These are phyloP conservation scores for Oopsacas minuta DNA, from an alignment of 37 sponge, comb jelly and placozoan genomes.

Conservation along the genomic window DNA sequence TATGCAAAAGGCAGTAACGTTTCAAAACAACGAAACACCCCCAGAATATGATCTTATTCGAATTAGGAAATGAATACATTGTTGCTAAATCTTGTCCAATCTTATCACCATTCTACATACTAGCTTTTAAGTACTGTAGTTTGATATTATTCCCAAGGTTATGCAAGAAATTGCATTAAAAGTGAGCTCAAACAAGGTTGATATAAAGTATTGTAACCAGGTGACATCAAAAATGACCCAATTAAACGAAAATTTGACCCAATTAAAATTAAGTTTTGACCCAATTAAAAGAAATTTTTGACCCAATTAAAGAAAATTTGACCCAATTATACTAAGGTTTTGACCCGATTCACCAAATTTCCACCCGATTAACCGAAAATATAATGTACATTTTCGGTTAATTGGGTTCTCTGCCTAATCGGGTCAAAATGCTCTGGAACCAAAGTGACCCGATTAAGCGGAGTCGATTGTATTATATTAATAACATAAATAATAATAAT, in stretches of 20 bases:
- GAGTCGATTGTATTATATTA: too few species aligned
- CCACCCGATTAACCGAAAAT: neutral
- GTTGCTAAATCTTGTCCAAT: too few species aligned
- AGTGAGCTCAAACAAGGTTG: neutral
- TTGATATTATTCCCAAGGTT: neutral
- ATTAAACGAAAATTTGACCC: neutral
- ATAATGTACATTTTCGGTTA: too few species aligned
- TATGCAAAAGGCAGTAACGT: too few species aligned
- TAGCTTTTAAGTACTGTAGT: neutral
- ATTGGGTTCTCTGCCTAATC: too few species aligned
- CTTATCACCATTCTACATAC: too few species aligned
- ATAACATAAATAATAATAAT: too few species aligned
- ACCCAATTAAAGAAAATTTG: neutral
- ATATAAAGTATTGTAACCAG: neutral
- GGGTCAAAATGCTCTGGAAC: too few species aligned
- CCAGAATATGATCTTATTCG: too few species aligned
- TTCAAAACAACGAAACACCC: too few species aligned
- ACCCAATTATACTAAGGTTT: neutral
- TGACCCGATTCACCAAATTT: neutral
- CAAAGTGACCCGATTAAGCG: too few species aligned
- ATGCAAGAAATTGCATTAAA: neutral
- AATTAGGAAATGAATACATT: too few species aligned
- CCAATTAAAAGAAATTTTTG: neutral
- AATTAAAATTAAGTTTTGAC: neutral
- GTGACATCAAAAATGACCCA: neutral